Evolutionary conservation across 2,113 vertebrate genomes (phyloP), one percentile per base, ranked within the genome.

Genomic region (Gobius niger): DNA sequence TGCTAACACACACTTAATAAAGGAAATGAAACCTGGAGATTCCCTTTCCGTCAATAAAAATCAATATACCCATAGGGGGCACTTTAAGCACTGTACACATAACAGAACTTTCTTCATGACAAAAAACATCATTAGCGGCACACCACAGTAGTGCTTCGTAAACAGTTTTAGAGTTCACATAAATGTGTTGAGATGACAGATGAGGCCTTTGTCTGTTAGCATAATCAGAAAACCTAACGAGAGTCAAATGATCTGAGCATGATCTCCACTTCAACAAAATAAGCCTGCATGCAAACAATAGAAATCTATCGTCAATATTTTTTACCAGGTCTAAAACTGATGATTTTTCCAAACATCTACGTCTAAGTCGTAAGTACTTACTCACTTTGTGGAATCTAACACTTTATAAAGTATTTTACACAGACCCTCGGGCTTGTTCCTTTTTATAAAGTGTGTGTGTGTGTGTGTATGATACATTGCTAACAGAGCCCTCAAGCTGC

Each of bases 301-400:
- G 1, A 4, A 7, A 7, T 42, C 14, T 60, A 60, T 9, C 13
- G n/a, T 60, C 40, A 60, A 34, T 3, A 59, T 41, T 41, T 41
- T 59, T 59, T 14, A 7, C 40, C 57, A 60, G 14, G 15, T n/a
- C 34, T 15, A 60, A 44, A 42, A 42, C 14, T 44, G 41, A 42
- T 60, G 34, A 60, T 42, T 42, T 60, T 60, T 44, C 57, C 40
- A 60, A 60, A 60, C 57, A 60, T 56, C 11, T 60, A 44, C 57
- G 14, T 14, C 34, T 60, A 8, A 60, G 9, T 60, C 15, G 40
- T 42, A 60, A 34, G 24, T 24, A 24, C 24, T 24, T 60, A 42
- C 42, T 15, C 8, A 44, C 24, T 34, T 34, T 34, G 57, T 9
- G 57, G 57, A 44, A n/a, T 44, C 42, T 60, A 15, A n/a, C 57